Percentiles rank a stretch among this genome's conserved stretches.
These are phyloP conservation scores for Acrocephalus kingi DNA, from an alignment of 2,113 vertebrate genomes.

Conservation along the genomic window DNA sequence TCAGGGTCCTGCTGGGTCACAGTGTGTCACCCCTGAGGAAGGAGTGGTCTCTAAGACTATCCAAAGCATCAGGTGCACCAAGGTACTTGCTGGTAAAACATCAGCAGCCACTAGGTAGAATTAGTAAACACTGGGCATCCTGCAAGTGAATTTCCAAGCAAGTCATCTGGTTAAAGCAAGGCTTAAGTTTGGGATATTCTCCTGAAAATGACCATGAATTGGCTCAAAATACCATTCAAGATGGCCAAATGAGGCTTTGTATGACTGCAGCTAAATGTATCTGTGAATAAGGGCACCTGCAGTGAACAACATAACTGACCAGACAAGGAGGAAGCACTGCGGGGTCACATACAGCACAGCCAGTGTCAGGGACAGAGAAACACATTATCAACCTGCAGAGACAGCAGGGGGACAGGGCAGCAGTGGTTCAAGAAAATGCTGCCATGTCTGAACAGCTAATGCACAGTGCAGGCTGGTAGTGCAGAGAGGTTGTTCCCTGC, in stretches of 20 bases:
- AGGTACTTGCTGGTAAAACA: neutral
- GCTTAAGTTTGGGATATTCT: neutral
- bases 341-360: neutral
- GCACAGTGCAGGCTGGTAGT: neutral
- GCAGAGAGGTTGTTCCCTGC: neutral
- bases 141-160: neutral
- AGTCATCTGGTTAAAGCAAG: neutral
- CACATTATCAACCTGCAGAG: neutral
- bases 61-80: rapidly evolving
- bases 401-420: neutral
- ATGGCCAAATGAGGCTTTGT: neutral
- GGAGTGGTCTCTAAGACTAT: neutral
- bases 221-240: rapidly evolving
- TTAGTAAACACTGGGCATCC: neutral
- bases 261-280: neutral
- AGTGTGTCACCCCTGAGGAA: neutral
- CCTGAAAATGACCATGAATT: neutral
- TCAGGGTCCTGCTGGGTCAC: neutral
- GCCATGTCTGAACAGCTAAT: neutral
- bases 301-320: neutral
- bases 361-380: neutral
- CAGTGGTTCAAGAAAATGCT: neutral
- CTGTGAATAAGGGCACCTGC: neutral
- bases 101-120: neutral
- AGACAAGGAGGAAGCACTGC: neutral